Evolutionary conservation across 1,140 invertebrate species (phyloP).

Genomic region (Lepidurus couesii): DNA sequence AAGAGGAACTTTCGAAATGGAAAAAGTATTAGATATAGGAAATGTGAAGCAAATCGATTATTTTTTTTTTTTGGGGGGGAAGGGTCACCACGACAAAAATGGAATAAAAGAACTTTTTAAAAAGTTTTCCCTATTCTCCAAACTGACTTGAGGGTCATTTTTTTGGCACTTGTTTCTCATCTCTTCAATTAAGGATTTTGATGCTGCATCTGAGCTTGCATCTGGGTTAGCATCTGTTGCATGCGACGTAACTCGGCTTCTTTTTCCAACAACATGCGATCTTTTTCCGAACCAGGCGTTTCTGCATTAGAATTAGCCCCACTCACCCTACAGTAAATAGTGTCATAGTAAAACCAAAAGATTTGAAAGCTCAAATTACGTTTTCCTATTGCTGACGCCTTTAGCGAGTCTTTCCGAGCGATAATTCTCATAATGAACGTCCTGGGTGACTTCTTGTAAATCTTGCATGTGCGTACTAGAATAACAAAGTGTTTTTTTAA

Average conservation of each 20-base stretch:
- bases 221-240: constrained; percentile 93
- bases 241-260: constrained; percentile 71
- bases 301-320: constrained; percentile 37
- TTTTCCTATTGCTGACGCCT: constrained; percentile 44
- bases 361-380: constrained; percentile 69
- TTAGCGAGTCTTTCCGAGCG: constrained; percentile 77
- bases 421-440: constrained; percentile 95
- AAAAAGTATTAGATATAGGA: constrained; percentile 26
- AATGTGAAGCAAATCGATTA: constrained; percentile 6
- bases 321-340: constrained; percentile 62
- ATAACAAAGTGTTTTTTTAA: constrained; percentile 9
- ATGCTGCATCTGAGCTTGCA: constrained; percentile 84
- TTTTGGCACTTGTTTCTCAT: constrained; percentile 26
- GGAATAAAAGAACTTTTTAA: not conserved
- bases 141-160: not conserved
- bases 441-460: constrained; percentile 87
- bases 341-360: constrained; percentile 74
- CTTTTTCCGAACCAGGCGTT: constrained; percentile 55
- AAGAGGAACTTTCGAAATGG: constrained; percentile 1
- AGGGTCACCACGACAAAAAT: not conserved
- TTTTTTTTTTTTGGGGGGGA: not conserved
- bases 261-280: constrained; percentile 62
- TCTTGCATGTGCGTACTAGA: constrained; percentile 88
- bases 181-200: constrained; percentile 44
- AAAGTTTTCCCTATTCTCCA: not conserved